phyloP scores from a whole-genome alignment of 2,888 invertebrate species.

The Callyntrura guangdongensis region DNA sequence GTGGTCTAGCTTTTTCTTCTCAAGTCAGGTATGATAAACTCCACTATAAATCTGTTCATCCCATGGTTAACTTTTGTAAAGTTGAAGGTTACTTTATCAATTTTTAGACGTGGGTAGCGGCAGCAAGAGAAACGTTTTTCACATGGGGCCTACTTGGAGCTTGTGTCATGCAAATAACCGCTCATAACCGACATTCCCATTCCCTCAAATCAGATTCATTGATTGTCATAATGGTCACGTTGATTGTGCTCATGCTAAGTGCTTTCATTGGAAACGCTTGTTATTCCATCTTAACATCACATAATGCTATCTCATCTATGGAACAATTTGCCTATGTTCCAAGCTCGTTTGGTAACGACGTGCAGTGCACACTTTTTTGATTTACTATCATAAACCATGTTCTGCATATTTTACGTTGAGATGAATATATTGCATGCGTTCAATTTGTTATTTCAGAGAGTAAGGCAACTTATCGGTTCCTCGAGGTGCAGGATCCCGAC shows the following conservation, averaged over 20 bases:
- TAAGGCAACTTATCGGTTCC: slow-evolving; percentile 90
- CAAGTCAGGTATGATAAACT: slow-evolving; percentile 89
- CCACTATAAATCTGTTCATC: slow-evolving; percentile 82
- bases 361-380: neutral
- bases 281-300: slow-evolving; percentile 90
- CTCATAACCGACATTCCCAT: slow-evolving; percentile 91
- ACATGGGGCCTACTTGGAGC: slow-evolving; percentile 95
- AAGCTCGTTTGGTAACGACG: slow-evolving; percentile 93
- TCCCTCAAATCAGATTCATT: slow-evolving; percentile 89
- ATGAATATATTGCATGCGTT: neutral
- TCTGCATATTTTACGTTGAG: neutral
- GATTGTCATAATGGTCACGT: slow-evolving; percentile 90
- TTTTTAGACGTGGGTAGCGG: slow-evolving; percentile 94
- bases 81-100: slow-evolving; percentile 16
- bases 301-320: slow-evolving; percentile 85
- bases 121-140: slow-evolving; percentile 94
- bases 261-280: slow-evolving; percentile 94
- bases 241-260: slow-evolving; percentile 91
- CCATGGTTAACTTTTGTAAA: too few relatives aligned
- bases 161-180: slow-evolving; percentile 92
- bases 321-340: slow-evolving; percentile 90
- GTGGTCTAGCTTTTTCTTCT: slow-evolving; percentile 94
- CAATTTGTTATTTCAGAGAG: slow-evolving; percentile 88
- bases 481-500: slow-evolving; percentile 89
- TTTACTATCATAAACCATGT: neutral